Evolutionary conservation across 2,113 vertebrate species (phyloP).

Genomic region (Anseranas semipalmata): DNA sequence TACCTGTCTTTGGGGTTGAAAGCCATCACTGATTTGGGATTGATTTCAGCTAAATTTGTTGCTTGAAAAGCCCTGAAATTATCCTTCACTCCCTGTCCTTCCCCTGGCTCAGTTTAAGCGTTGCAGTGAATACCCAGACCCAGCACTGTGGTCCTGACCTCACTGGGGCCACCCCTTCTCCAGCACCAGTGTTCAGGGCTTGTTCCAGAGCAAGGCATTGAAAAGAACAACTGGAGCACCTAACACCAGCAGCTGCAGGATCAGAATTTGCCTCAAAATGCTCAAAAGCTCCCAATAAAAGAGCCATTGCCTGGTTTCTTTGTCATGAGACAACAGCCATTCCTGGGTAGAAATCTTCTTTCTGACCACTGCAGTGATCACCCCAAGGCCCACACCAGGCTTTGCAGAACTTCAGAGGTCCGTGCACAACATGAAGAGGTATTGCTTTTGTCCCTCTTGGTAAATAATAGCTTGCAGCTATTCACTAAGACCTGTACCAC

Average conservation of each 20-base stretch:
- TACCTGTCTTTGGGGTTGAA: background rate
- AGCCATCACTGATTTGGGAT: background rate
- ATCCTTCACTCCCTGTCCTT: background rate
- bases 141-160: background rate
- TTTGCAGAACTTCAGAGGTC: background rate
- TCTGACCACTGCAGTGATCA: background rate
- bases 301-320: background rate
- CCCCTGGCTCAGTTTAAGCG: background rate
- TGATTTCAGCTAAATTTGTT: background rate
- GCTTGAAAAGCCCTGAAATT: background rate
- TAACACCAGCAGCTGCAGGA: background rate
- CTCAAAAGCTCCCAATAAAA: background rate
- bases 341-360: background rate
- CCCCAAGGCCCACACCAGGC: background rate
- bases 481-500: too few relatives aligned
- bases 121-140: background rate
- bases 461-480: too few relatives aligned
- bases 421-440: background rate
- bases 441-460: background rate
- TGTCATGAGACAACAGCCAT: background rate
- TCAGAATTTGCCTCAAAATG: background rate
- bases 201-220: background rate
- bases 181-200: background rate
- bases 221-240: background rate
- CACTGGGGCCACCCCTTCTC: fast-evolving